Conservation (phyloP, 1,140 invertebrate species). For the Argopecten irradians region DNA sequence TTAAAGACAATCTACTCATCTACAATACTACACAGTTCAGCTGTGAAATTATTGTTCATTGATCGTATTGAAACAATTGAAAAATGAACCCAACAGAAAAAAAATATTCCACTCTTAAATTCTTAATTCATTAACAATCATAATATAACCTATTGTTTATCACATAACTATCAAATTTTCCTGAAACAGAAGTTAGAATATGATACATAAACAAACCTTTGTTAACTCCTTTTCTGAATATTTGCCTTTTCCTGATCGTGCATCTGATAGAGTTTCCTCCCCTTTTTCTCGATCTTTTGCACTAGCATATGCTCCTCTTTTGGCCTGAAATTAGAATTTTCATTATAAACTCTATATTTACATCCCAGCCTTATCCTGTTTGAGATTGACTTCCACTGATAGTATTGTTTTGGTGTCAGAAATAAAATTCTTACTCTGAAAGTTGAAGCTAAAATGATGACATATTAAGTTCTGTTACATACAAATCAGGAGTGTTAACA, state of each 20-base stretch:
- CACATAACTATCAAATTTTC: background rate
- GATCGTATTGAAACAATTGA: no score
- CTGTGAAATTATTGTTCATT: background rate
- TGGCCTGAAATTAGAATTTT: constrained; percentile 69
- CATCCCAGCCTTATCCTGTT: background rate
- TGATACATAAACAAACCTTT: constrained; percentile 62
- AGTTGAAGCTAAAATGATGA: no score
- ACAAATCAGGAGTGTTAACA: no score
- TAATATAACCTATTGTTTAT: no score
- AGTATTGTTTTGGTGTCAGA: background rate
- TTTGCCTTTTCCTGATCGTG: constrained; percentile 61
- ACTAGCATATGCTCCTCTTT: constrained; percentile 66
- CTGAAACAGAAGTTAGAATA: background rate
- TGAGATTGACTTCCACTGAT: background rate
- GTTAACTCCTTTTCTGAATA: constrained; percentile 68
- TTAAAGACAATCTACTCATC: background rate
- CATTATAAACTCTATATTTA: no score
- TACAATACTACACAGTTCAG: background rate
- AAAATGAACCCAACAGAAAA: no score
- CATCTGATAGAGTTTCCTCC: constrained; percentile 58
- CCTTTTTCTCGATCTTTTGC: constrained; percentile 70
- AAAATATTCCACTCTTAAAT: no score
- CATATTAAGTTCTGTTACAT: no score
- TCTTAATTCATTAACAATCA: no score
- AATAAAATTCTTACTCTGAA: no score